Conservation (phyloP, 2,113 vertebrate genomes). For the Morphnarchus princeps region DNA sequence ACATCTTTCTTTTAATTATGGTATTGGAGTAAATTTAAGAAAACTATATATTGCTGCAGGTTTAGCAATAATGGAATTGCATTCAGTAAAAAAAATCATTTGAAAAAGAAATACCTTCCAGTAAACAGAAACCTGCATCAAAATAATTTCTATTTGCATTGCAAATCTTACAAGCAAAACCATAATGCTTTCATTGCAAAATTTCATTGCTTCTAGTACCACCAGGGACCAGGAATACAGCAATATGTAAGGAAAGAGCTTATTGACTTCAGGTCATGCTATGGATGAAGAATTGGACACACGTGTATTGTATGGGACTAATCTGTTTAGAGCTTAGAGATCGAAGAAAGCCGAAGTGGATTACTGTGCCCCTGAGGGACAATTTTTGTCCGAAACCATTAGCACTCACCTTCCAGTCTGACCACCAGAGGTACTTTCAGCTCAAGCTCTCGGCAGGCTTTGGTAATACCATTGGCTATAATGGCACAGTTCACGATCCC, state of each 20-base stretch:
- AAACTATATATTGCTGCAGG: not conserved
- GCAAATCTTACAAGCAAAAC: conserved; percentile 4
- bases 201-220: not conserved
- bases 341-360: not conserved
- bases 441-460: conserved; percentile 91
- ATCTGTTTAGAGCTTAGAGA: not conserved
- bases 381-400: not conserved
- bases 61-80: not conserved
- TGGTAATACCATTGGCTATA: conserved; percentile 96
- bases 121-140: not conserved
- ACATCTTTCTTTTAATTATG: conserved; percentile 5
- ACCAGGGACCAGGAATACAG: not conserved
- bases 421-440: conserved; percentile 95
- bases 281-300: not conserved
- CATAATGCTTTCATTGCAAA: not conserved
- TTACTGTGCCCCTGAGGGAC: not conserved
- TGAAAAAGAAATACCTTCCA: not conserved
- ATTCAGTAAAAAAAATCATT: not conserved
- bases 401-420: conserved; percentile 89
- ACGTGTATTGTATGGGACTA: not conserved
- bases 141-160: conserved; percentile 33
- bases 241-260: not conserved
- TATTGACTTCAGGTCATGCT: not conserved
- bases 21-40: not conserved
- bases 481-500: conserved; percentile 98